Base-by-base conservation (phyloP, 2,113 vertebrate genomes). In the Tamias sibiricus region DNA sequence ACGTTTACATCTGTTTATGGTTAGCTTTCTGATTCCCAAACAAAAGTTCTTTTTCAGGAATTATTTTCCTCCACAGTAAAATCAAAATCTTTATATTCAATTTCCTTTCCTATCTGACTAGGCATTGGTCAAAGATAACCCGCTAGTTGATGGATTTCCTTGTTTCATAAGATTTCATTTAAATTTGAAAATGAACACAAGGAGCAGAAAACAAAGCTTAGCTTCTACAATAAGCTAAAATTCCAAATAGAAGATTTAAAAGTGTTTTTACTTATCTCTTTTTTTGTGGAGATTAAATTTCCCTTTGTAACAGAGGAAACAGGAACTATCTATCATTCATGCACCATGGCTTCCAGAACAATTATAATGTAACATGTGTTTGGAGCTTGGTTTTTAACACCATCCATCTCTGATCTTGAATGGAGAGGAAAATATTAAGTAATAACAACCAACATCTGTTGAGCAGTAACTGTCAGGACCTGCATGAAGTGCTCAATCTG, bases 141-240 rank as follows among this genome's bases (percentile, higher is more conserved):
- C 24, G 44, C 42, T 11, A 28, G 30, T 44, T 62, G 37, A 30
- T 47, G 24, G 8, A 35, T 75, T 91, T n/a, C 49, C 6, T 10
- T 52, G 14, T 35, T 79, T 40, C 13, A n/a, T 44, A 95, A 66
- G n/a, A 64, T 77, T 64, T 44, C 8, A 72, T 57, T 83, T 88
- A 64, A 77, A 91, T 32, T 82, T 77, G 62, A 94, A 90, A 86
- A 66, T 66, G 28, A 77, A 62, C n/a, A 32, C 22, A 44, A 86
- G n/a, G 4, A 84, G 68, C 64, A 68, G 91, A 88, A 96, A 94
- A 44, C n/a, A 94, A 93, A 94, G 47, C n/a, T 17, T n/a, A 35
- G 32, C 74, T 64, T 32, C 37, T 66, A 59, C 6, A 79, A 49
- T n/a, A 84, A 62, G 35, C 8, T 71, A 59, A 54, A 42, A 49